Conservation (phyloP, 2,113 vertebrate genomes). For the Crocuta crocuta region DNA sequence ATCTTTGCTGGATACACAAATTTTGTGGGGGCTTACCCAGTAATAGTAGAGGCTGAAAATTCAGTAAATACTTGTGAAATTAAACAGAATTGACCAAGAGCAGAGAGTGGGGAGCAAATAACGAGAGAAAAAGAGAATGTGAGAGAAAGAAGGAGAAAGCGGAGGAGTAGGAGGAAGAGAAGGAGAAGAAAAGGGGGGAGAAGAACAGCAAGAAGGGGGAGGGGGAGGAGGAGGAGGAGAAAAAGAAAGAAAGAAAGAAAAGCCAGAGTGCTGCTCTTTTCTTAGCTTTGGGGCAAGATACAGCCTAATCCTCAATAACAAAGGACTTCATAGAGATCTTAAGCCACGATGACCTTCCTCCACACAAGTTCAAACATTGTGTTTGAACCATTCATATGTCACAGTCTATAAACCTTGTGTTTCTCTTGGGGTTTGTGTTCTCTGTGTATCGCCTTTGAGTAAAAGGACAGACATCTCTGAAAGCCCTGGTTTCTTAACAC, state of each 20-base stretch:
- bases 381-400: not conserved
- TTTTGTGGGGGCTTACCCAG: not conserved
- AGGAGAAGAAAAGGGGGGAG: not conserved
- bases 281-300: slow-evolving; percentile 1
- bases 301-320: not conserved
- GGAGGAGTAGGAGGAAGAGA: not conserved
- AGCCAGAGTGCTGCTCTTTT: not conserved
- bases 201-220: not conserved
- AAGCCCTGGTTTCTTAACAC: not conserved
- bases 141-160: no score
- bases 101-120: not conserved
- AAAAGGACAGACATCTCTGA: not conserved
- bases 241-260: not conserved
- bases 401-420: not conserved
- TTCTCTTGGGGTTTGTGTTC: not conserved
- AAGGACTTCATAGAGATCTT: not conserved
- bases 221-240: not conserved
- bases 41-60: not conserved
- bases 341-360: not conserved
- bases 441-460: not conserved
- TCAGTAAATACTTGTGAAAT: slow-evolving; percentile 8
- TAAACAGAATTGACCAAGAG: slow-evolving; percentile 3
- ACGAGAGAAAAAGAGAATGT: not conserved
- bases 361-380: not conserved
- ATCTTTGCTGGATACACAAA: not conserved